Percentiles rank a stretch among this genome's conserved stretches.
phyloP scores from a whole-genome alignment of 2,113 vertebrate species.

The Cyprinodon tularosa region DNA sequence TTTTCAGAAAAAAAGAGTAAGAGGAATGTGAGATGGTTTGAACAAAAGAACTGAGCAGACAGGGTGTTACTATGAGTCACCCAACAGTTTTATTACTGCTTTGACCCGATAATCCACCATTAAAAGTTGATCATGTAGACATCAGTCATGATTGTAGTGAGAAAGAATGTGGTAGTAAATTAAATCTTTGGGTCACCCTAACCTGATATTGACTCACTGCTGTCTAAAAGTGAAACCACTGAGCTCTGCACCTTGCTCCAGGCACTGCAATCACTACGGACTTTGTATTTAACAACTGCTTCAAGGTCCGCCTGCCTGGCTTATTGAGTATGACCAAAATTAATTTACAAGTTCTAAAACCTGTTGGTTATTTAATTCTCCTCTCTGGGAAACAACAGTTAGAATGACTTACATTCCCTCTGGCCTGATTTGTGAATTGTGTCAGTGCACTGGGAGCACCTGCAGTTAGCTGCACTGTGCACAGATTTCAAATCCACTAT shows the following conservation, averaged over 20 bases:
- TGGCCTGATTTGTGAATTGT: conserved; percentile 43
- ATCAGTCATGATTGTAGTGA: conserved; percentile 16
- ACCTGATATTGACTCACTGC: conserved; percentile 26
- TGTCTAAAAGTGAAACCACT: conserved; percentile 37
- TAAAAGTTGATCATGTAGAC: conserved; percentile 22
- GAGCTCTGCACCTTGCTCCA: neutral
- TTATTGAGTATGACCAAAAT: conserved; percentile 31
- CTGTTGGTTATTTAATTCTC: conserved; percentile 31
- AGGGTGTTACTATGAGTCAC: neutral
- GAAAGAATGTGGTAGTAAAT: conserved; percentile 39
- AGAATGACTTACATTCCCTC: conserved; percentile 37
- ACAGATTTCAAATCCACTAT: conserved; percentile 28
- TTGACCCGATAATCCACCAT: conserved; percentile 34
- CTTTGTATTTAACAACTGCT: conserved; percentile 37
- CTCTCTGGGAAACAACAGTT: conserved; percentile 19
- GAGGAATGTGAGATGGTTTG: neutral
- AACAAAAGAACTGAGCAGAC: neutral
- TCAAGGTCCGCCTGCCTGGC: conserved; percentile 6
- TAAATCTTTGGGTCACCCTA: conserved; percentile 18
- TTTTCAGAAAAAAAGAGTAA: conserved; percentile 2
- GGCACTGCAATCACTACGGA: conserved; percentile 12
- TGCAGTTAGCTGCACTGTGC: conserved; percentile 14
- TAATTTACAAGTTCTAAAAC: conserved; percentile 49
- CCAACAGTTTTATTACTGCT: conserved; percentile 3
- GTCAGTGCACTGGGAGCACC: conserved; percentile 21